Evolutionary conservation across 2,797 vertebrate species (phyloP), one percentile per base, ranked within the genome.

Genomic region (Heteromormyrus szaboi): DNA sequence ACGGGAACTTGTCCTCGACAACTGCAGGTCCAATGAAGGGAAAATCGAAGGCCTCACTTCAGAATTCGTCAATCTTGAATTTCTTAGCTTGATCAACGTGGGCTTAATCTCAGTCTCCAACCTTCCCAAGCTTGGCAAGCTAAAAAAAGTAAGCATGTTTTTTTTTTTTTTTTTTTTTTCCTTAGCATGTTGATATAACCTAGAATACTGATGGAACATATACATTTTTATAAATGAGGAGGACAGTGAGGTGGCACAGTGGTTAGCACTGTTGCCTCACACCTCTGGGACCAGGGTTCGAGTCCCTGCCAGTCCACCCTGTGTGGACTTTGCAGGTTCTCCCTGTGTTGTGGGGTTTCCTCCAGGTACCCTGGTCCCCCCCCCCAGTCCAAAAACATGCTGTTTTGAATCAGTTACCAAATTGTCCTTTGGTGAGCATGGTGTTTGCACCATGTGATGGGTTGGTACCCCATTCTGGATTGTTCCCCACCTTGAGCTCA

Each of bases 71-170:
- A 97, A 98, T 93, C 95, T 98, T 94, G 97, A 98, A 94, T 98
- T 97, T 92, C 97, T 98, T 95, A 98, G 97, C 95, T 96, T 98
- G 96, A 98, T 98, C 96, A 98, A 97, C 90, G 97, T 98, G 86
- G 94, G 96, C 91, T 94, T 98, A 95, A 95, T 96, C 85, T 97
- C 97, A 83, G 96, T 98, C 90, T 96, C 97, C 92, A 97, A 98
- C 94, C 96, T 98, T 90, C 97, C 97, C 37, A 97, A 97, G 94
- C 95, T 98, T 93, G 96, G 94, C 92, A 98, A 98, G 94, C 96
- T 98, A 93, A 98, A 97, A 97, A 98, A 98, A 97, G 98, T 98
- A 94, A 95, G 90, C 72, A 79, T 25, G 7, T 1, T 6, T 44
- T 41, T 41, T 41, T 41, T 41, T 0, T 2, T 44, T 9, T n/a